These are phyloP conservation scores for Odontothrips loti DNA, from an alignment of 2,888 invertebrate species.

Conservation along the genomic window DNA sequence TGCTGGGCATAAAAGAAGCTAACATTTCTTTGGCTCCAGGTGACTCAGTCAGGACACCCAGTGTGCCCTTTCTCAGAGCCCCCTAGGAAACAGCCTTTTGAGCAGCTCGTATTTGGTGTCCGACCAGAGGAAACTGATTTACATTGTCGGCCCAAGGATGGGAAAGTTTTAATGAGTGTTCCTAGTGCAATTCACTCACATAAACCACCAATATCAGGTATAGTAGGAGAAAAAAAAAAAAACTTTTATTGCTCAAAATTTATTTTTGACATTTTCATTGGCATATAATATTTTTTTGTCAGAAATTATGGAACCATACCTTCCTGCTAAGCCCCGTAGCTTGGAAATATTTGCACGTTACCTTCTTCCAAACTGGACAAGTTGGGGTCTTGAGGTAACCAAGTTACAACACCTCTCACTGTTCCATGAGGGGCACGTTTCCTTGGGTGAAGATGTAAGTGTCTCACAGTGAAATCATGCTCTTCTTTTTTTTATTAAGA, in stretches of 20 bases:
- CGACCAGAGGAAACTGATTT: constrained; percentile 41
- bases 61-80: constrained; percentile 63
- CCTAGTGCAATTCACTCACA: constrained; percentile 93
- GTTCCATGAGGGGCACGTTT: not conserved
- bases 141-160: constrained; percentile 43
- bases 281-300: constrained; percentile 37
- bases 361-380: constrained; percentile 76
- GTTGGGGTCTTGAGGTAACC: constrained; percentile 81
- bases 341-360: constrained; percentile 91
- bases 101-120: constrained; percentile 66
- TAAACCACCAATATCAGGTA: constrained; percentile 81
- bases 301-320: constrained; percentile 61
- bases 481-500: not conserved
- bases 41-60: constrained; percentile 63
- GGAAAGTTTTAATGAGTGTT: constrained; percentile 69
- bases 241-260: constrained; percentile 32
- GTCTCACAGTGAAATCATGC: not conserved
- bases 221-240: constrained; percentile 26
- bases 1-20: no score
- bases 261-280: constrained; percentile 11
- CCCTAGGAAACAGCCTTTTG: constrained; percentile 82
- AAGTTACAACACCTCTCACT: constrained; percentile 63
- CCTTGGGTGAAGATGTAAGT: not conserved
- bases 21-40: constrained; percentile 45
- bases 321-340: constrained; percentile 57